Evolutionary conservation across 2,797 vertebrate species (phyloP), one percentile per base, ranked within the genome.

Genomic region (Crocodylus rhombifer): DNA sequence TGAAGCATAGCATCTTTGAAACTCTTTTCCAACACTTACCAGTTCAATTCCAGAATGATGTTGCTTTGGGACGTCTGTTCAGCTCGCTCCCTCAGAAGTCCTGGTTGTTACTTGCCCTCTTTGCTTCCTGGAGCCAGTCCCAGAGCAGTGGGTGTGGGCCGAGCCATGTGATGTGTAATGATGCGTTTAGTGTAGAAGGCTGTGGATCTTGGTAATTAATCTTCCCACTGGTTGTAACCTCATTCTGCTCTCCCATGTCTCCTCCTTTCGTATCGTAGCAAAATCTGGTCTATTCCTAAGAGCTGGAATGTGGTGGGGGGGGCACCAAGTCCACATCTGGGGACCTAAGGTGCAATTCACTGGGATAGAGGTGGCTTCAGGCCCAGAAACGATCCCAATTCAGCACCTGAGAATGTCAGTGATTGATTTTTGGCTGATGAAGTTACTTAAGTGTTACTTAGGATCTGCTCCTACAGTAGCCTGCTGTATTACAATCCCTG

Each of bases 21-120:
- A 18, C 14, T 33, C 80, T 36, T 90, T 77, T 83, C 81, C 86
- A 74, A 57, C 88, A 96, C 96, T 97, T 92, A 97, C 96, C 96
- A 2, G 79, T 64, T 77, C 20, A 75, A 36, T 13, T 26, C 87
- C 51, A 76, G 92, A 18, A 74, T 25, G 51, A 7, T 61, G 74
- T 71, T 92, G 87, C 88, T 95, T 57, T 82, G 36, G 67, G 51
- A 58, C 58, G 76, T 89, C 78, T 0, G 26, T 77, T 96, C 90
- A 79, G 80, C 14, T 78, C 79, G 90, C 81, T 95, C 79, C 36
- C 60, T 91, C 88, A 23, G 86, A 87, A 84, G 82, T n/a, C 84
- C 88, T 71, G 85, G 30, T 60, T 21, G 18, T 80, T 94, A 56
- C 92, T 0, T 2, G 20, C 88, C 92, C 89, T 95, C 95, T 95